Conservation (phyloP, 2,113 vertebrate genomes). For the Mormoops blainvillei region DNA sequence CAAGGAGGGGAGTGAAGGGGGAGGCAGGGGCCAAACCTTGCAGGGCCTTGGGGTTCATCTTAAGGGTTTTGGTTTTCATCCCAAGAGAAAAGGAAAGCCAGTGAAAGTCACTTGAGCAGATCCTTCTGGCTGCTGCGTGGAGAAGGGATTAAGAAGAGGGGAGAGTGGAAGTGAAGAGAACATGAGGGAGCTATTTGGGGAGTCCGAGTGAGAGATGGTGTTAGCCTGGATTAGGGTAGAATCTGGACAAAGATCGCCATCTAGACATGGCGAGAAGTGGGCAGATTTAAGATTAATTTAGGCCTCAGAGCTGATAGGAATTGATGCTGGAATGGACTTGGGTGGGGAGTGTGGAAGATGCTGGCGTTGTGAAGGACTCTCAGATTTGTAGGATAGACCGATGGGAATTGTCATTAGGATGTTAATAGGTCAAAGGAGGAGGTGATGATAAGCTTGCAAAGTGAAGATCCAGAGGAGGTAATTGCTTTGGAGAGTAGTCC, state of each 20-base stretch:
- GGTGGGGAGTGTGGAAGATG: not conserved
- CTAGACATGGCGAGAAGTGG: not conserved
- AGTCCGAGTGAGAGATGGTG: not conserved
- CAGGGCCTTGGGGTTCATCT: not conserved
- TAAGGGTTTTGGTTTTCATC: not conserved
- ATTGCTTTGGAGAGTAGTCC: not conserved
- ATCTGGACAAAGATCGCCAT: not conserved
- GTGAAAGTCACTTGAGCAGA: not conserved
- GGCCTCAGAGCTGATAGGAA: not conserved
- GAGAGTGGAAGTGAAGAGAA: not conserved
- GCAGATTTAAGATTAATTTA: not conserved
- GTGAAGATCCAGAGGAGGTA: not conserved
- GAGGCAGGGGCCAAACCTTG: not conserved
- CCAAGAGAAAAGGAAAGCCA: not conserved
- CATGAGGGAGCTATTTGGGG: not conserved
- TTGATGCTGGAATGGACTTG: not conserved
- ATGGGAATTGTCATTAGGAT: not conserved
- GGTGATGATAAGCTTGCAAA: not conserved
- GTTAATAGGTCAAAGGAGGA: not conserved
- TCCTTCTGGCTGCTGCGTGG: not conserved
- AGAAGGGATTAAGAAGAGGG: not conserved
- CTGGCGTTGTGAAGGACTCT: not conserved
- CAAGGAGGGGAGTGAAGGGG: not conserved
- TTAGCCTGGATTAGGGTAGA: not conserved
- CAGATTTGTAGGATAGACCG: not conserved